phyloP scores from a whole-genome alignment of 64 coral and sea anemone genomes.

The Montipora cactus region DNA sequence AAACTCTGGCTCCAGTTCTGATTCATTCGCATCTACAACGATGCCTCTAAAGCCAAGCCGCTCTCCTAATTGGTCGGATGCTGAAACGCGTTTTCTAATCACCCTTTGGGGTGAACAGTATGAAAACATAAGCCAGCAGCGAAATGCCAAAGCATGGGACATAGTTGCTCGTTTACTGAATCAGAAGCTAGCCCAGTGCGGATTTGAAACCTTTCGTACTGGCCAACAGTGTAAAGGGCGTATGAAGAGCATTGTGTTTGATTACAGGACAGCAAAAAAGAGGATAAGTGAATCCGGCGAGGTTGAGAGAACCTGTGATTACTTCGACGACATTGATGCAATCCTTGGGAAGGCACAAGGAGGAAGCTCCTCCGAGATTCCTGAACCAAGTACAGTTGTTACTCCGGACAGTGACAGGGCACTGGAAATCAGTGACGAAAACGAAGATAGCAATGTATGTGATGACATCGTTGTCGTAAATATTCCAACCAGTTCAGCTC shows the following conservation, averaged over 20 bases:
- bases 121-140: slow-evolving; percentile 64
- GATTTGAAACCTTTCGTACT: slow-evolving; percentile 69
- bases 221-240: slow-evolving; percentile 75
- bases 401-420: neutral
- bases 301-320: slow-evolving; percentile 65
- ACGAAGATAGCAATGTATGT: slow-evolving; percentile 35
- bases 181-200: slow-evolving; percentile 64
- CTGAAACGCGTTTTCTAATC: slow-evolving; percentile 69
- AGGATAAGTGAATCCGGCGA: slow-evolving; percentile 36
- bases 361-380: neutral
- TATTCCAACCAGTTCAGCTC: slow-evolving; percentile 24
- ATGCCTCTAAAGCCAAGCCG: slow-evolving; percentile 22
- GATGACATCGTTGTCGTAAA: slow-evolving; percentile 46
- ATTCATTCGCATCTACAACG: slow-evolving; percentile 19
- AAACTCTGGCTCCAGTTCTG: neutral
- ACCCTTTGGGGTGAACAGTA: slow-evolving; percentile 70
- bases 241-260: slow-evolving; percentile 74
- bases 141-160: slow-evolving; percentile 78
- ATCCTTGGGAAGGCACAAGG: slow-evolving; percentile 44
- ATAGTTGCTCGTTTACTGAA: slow-evolving; percentile 66
- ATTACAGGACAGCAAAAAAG: slow-evolving; percentile 65
- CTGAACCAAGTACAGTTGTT: neutral
- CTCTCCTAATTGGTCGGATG: slow-evolving; percentile 76
- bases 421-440: neutral
- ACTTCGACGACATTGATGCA: slow-evolving; percentile 67